These are phyloP conservation scores for Oreortyx pictus DNA, from an alignment of 2,797 vertebrate species.

Conservation along the genomic window DNA sequence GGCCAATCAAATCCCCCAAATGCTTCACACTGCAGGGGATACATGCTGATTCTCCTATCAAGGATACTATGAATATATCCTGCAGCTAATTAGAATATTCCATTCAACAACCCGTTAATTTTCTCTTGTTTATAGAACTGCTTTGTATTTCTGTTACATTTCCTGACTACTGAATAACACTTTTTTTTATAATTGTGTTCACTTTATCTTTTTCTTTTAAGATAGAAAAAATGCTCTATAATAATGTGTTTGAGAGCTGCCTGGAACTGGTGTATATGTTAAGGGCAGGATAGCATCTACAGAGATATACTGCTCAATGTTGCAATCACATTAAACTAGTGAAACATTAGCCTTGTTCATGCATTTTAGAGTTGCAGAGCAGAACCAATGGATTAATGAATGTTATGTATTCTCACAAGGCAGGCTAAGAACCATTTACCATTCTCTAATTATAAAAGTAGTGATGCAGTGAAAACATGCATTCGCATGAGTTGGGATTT, in stretches of 20 bases:
- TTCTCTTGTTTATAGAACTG: constrained; percentile 5
- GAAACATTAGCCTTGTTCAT: constrained; percentile 76
- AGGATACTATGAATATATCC: not conserved
- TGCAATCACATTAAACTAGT: constrained; percentile 64
- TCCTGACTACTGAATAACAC: not conserved
- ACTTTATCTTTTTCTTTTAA: not conserved
- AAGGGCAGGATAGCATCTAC: not conserved
- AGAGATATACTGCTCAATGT: constrained; percentile 37
- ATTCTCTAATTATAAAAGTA: not conserved
- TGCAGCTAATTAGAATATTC: not conserved
- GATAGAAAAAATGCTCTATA: not conserved
- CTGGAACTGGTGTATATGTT: not conserved
- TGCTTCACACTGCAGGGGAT: not conserved
- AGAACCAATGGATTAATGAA: constrained; percentile 58
- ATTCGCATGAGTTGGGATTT: not conserved
- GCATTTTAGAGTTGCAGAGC: constrained; percentile 22
- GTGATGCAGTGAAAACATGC: not conserved
- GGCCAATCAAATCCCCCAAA: not conserved
- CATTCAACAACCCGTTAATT: not conserved
- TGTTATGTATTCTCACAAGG: not conserved
- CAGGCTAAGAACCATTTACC: not conserved
- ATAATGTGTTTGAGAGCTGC: not conserved
- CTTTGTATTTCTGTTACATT: not conserved
- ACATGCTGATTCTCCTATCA: not conserved
- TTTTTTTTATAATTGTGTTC: not conserved